Conservation (phyloP, 2,113 vertebrate species). For the Elgaria multicarinata region DNA sequence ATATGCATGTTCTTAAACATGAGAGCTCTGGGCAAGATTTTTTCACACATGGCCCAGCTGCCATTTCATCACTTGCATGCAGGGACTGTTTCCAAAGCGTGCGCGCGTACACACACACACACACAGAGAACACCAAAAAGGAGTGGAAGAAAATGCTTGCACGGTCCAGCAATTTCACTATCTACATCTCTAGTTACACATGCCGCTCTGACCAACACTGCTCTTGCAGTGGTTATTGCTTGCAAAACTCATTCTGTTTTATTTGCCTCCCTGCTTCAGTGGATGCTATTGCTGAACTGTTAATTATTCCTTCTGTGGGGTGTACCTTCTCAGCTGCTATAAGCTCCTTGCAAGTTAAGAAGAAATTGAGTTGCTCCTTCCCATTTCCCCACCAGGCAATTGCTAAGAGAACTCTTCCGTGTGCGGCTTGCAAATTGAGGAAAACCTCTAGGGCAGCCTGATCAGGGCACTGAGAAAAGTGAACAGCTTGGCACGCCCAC, state of each 20-base stretch:
- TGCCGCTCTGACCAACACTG: conserved; percentile 25
- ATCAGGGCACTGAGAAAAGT: neutral
- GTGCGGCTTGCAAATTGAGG: neutral
- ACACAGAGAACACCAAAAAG: conserved; percentile 45
- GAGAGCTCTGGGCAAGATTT: conserved; percentile 68
- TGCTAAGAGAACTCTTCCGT: neutral
- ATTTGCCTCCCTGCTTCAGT: neutral
- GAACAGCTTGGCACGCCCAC: neutral
- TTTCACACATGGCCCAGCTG: conserved; percentile 66
- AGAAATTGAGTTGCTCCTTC: neutral
- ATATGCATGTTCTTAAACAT: conserved; percentile 48
- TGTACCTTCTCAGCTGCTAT: conserved; percentile 1
- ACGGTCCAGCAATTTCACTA: conserved; percentile 5
- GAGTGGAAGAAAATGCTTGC: conserved; percentile 52
- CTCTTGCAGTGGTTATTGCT: conserved; percentile 21
- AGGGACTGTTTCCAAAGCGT: conserved; percentile 16
- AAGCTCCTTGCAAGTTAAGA: conserved; percentile 3
- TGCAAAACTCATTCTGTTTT: conserved; percentile 22
- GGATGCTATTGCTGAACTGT: conserved; percentile 3
- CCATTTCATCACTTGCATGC: conserved; percentile 66
- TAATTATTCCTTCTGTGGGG: conserved; percentile 24
- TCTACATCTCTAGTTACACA: conserved; percentile 51
- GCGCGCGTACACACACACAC: neutral
- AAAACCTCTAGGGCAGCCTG: neutral
- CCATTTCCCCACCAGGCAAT: neutral